These are phyloP conservation scores for Salvelinus sp. DNA, from an alignment of 2,113 vertebrate genomes.

Conservation along the genomic window DNA sequence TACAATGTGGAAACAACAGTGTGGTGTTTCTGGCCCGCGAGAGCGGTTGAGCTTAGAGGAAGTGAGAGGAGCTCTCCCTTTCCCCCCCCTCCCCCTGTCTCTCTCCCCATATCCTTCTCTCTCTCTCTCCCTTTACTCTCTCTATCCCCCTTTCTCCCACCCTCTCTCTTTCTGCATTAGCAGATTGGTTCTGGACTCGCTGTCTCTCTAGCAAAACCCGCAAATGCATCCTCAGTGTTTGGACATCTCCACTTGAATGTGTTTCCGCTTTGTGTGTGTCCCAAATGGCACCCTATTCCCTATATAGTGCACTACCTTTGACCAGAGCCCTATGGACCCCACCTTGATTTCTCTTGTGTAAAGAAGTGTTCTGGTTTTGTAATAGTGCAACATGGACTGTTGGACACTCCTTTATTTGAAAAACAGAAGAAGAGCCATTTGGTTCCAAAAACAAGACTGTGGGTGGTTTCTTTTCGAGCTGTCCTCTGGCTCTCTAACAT, in stretches of 20 bases:
- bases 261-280: too few species aligned
- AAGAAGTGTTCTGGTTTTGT: neutral
- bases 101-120: neutral
- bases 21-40: neutral
- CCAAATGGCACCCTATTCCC: too few species aligned
- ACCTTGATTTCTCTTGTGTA: neutral
- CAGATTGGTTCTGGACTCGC: neutral
- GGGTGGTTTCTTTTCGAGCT: neutral
- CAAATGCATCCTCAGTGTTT: too few species aligned
- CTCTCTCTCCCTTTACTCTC: neutral
- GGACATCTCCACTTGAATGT: too few species aligned
- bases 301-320: too few species aligned
- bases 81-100: neutral
- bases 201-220: too few species aligned
- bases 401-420: neutral
- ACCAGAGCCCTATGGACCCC: too few species aligned
- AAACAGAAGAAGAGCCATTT: neutral
- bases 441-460: too few species aligned
- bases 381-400: neutral
- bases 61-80: neutral
- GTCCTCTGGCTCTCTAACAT: too few species aligned
- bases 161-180: neutral
- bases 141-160: neutral
- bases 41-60: neutral
- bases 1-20: neutral